Evolutionary conservation across 2,797 vertebrate species (phyloP).

Genomic region (Parotocinclus haroldoi): DNA sequence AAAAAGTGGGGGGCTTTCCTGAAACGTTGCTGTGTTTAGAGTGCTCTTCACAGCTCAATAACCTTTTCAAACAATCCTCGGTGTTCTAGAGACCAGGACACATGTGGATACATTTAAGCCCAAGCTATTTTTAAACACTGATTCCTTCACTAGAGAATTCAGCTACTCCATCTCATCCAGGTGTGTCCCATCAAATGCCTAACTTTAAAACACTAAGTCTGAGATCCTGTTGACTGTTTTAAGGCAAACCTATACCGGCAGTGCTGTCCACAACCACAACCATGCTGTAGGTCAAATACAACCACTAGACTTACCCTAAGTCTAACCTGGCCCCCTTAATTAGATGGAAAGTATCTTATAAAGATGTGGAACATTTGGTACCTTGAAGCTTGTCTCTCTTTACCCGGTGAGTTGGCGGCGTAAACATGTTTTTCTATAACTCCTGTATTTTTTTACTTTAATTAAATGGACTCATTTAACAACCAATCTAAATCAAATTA

Average conservation of each 20-base stretch:
- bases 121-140: constrained; percentile 60
- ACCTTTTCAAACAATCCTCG: constrained; percentile 48
- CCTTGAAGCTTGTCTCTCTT: constrained; percentile 31
- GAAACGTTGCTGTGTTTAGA: constrained; percentile 35
- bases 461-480: constrained; percentile 30
- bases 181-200: constrained; percentile 49
- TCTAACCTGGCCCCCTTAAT: constrained; percentile 43
- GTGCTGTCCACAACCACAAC: constrained; percentile 36
- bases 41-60: constrained; percentile 49
- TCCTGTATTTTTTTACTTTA: constrained; percentile 12
- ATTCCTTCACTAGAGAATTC: constrained; percentile 38
- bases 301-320: constrained; percentile 26
- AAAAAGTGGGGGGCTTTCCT: constrained; percentile 23
- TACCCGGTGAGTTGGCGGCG: constrained; percentile 25
- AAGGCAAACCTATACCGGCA: constrained; percentile 41
- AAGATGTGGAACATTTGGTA: constrained; percentile 38
- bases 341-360: constrained; percentile 50
- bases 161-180: constrained; percentile 38
- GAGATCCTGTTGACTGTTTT: constrained; percentile 52
- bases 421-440: constrained; percentile 14
- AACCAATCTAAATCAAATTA: constrained; percentile 30
- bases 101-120: constrained; percentile 38
- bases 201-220: constrained; percentile 48
- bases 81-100: constrained; percentile 29
- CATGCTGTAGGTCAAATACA: constrained; percentile 36